A percentile compares a stretch with the other conserved stretches of the same genome.
phyloP scores from a whole-genome alignment of 2,888 invertebrate species.

The Galerucella pusilla region DNA sequence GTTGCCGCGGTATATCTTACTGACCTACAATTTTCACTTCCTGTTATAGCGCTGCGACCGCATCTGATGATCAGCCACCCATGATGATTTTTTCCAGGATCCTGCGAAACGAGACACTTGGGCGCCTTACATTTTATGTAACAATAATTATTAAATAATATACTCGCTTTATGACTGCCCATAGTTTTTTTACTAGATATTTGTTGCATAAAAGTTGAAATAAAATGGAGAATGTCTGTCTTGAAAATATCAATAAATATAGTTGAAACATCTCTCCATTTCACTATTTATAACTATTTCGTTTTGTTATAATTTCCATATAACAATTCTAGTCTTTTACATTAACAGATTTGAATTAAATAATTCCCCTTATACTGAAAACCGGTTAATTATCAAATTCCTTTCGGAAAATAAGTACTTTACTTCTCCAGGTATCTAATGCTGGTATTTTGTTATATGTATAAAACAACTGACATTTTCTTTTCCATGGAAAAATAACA shows the following conservation, averaged over 20 bases:
- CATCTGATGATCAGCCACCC: conserved; percentile 39
- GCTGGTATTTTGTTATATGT: too few relatives aligned
- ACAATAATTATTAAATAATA: conserved; percentile 10
- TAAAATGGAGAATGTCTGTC: not conserved
- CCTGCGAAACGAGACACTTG: conserved; percentile 17
- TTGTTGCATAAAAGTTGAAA: not conserved
- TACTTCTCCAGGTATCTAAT: too few relatives aligned
- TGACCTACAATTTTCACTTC: conserved; percentile 61
- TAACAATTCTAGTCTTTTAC: too few relatives aligned
- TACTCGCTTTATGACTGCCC: not conserved
- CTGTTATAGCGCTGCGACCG: conserved; percentile 46
- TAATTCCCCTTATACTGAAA: too few relatives aligned
- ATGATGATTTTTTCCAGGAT: conserved; percentile 35
- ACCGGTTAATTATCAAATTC: too few relatives aligned
- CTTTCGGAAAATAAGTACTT: too few relatives aligned
- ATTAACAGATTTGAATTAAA: too few relatives aligned
- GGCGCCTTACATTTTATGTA: conserved; percentile 28
- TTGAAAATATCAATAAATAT: not conserved
- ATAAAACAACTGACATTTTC: too few relatives aligned
- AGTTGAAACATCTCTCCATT: too few relatives aligned
- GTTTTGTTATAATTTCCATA: too few relatives aligned
- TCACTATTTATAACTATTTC: too few relatives aligned
- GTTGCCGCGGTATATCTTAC: conserved; percentile 54
- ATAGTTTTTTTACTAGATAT: not conserved
- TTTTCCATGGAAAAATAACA: too few relatives aligned